These are phyloP conservation scores for Probosciger aterrimus DNA, from an alignment of 2,113 vertebrate genomes.

Conservation along the genomic window DNA sequence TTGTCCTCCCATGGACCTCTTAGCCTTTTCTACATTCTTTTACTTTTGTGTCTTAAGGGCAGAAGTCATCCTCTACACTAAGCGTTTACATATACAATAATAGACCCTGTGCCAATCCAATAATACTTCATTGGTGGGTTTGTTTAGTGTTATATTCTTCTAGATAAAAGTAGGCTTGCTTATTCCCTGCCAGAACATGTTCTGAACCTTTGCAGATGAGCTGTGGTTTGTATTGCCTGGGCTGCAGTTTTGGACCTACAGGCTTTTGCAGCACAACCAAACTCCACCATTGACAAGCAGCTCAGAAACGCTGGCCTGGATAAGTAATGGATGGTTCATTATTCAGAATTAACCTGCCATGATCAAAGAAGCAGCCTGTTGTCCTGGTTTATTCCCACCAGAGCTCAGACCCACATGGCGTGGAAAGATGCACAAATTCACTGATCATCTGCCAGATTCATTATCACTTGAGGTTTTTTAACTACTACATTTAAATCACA, in stretches of 20 bases:
- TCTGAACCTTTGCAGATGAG: not conserved
- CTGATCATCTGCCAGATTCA: not conserved
- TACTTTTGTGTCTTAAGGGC: not conserved
- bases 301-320: not conserved
- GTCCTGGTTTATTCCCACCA: not conserved
- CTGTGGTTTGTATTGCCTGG: not conserved
- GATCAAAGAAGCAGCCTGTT: not conserved
- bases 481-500: not conserved
- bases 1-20: not conserved
- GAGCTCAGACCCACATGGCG: accelerated
- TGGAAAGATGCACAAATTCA: accelerated
- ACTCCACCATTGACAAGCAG: not conserved
- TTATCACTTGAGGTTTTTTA: not conserved
- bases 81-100: not conserved
- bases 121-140: not conserved
- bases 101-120: not conserved
- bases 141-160: not conserved
- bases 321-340: not conserved
- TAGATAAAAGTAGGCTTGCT: not conserved
- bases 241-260: not conserved
- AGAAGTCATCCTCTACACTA: not conserved
- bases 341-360: not conserved
- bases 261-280: not conserved
- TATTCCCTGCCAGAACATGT: not conserved
- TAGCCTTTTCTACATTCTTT: not conserved